These are phyloP conservation scores for Dorcus parallelipipedus DNA, from an alignment of 2,888 invertebrate species.

Conservation along the genomic window DNA sequence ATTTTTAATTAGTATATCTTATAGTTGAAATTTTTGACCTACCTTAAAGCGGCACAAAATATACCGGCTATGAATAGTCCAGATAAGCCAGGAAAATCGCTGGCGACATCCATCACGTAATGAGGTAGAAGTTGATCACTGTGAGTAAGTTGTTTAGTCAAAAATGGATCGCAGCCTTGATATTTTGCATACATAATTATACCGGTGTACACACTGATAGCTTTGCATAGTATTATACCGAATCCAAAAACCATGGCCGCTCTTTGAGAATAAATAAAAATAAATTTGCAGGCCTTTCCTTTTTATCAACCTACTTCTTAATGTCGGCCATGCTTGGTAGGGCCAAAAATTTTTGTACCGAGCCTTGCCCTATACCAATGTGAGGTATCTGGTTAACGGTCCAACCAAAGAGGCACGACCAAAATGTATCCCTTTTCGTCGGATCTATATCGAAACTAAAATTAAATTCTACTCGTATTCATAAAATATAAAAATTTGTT, in stretches of 20 bases:
- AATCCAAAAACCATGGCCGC: constrained; percentile 7
- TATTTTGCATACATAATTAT: constrained; percentile 61
- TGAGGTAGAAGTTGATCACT: constrained; percentile 60
- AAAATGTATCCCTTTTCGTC: constrained; percentile 59
- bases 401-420: constrained; percentile 57
- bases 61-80: constrained; percentile 71
- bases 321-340: constrained; percentile 57
- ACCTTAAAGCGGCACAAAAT: constrained; percentile 68
- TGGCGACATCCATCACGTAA: constrained; percentile 65
- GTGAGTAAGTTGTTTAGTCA: constrained; percentile 53
- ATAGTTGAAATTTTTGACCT: not conserved
- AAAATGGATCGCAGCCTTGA: constrained; percentile 60
- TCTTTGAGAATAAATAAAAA: constrained; percentile 2
- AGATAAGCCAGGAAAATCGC: constrained; percentile 64
- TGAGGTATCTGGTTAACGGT: constrained; percentile 52
- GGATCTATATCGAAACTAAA: constrained; percentile 59
- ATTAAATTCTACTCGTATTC: constrained; percentile 13
- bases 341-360: constrained; percentile 60
- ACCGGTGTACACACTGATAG: constrained; percentile 56
- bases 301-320: constrained; percentile 43
- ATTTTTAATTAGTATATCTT: not conserved
- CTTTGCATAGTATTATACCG: constrained; percentile 11
- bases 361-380: constrained; percentile 56
- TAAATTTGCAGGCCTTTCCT: not conserved
- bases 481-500: not conserved